Evolutionary conservation across 1,140 invertebrate genomes (phyloP).

Genomic region (Laodelphax striatellus): DNA sequence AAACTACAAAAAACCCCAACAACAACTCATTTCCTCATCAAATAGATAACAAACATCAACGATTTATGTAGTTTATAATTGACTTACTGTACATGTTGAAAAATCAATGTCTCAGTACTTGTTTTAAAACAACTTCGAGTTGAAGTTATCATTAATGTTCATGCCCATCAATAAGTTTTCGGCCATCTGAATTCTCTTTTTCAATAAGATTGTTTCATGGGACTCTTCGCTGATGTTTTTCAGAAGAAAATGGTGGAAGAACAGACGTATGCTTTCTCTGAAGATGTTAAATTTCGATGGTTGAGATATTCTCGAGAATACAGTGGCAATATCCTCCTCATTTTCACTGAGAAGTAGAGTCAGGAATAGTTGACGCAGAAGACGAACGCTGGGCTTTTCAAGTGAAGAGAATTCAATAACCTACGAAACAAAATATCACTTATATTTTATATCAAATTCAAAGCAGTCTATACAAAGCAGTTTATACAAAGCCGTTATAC

Average conservation of each 20-base stretch:
- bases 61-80: too few species aligned
- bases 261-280: constrained; percentile 60
- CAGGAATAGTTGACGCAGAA: constrained; percentile 58
- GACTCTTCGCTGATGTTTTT: constrained; percentile 41
- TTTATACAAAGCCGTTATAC: too few species aligned
- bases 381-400: constrained; percentile 51
- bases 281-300: constrained; percentile 57
- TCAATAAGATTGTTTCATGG: constrained; percentile 38
- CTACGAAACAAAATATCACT: constrained; percentile 33
- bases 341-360: constrained; percentile 47
- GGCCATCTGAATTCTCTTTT: constrained; percentile 37
- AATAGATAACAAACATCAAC: too few species aligned
- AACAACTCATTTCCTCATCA: too few species aligned
- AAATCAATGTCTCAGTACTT: too few species aligned
- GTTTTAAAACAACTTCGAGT: too few species aligned
- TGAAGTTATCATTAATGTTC: too few species aligned
- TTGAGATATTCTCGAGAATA: constrained; percentile 52
- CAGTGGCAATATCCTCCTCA: constrained; percentile 41
- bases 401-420: constrained; percentile 70
- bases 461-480: not conserved
- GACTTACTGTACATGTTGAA: too few species aligned
- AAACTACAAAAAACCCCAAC: too few species aligned
- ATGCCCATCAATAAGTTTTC: constrained; percentile 28
- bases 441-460: not conserved
- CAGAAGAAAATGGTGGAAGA: constrained; percentile 67